Percentiles rank a stretch among this genome's conserved stretches.
These are phyloP conservation scores for Heterocephalus glaber DNA, from an alignment of 2,113 vertebrate genomes.

Conservation along the genomic window DNA sequence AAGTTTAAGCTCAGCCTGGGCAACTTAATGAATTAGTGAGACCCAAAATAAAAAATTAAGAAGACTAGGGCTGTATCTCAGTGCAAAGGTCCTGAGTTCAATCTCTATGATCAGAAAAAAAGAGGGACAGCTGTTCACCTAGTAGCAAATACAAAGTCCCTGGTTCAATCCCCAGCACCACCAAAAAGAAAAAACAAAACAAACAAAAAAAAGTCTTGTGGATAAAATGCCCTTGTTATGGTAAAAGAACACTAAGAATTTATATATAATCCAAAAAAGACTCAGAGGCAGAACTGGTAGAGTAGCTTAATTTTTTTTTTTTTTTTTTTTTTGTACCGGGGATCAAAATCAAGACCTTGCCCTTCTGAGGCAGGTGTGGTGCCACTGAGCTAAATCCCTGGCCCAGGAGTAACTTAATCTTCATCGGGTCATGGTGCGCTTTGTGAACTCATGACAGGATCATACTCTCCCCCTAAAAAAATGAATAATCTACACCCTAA, in stretches of 20 bases:
- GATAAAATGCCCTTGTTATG: conserved; percentile 10
- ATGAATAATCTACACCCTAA: background rate
- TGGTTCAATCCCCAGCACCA: background rate
- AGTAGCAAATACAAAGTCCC: background rate
- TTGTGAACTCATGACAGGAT: background rate
- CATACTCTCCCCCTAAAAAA: background rate
- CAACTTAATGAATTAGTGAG: background rate
- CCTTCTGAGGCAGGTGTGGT: too few species aligned
- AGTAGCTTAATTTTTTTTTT: conserved; percentile 26
- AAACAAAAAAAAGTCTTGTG: background rate
- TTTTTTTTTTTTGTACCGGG: too few species aligned
- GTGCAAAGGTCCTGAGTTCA: background rate
- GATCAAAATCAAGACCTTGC: too few species aligned
- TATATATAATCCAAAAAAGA: conserved; percentile 36
- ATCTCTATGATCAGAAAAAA: background rate
- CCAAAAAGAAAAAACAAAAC: background rate
- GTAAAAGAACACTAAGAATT: conserved; percentile 29
- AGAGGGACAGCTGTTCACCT: background rate
- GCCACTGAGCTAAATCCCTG: too few species aligned
- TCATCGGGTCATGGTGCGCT: background rate
- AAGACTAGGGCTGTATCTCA: background rate
- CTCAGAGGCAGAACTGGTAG: background rate
- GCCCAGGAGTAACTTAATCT: conserved; percentile 9
- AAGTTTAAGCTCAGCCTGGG: background rate
- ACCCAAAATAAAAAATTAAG: background rate